These are phyloP conservation scores for Formicarius rufipectus DNA, from an alignment of 2,113 vertebrate species.

Conservation along the genomic window DNA sequence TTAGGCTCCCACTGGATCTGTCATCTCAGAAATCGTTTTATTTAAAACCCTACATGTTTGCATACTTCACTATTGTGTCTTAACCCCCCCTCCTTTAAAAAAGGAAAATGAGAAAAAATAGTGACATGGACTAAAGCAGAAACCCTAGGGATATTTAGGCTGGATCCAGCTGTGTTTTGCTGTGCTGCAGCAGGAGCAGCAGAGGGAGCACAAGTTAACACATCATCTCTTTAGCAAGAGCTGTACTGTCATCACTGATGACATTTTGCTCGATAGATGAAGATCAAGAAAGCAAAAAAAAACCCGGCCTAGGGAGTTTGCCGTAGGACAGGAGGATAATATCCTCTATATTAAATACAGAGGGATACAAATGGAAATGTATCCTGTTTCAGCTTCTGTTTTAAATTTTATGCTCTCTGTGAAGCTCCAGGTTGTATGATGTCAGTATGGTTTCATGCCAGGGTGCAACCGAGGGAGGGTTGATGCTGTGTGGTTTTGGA, in stretches of 20 bases:
- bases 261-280: neutral
- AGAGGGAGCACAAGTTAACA: conserved; percentile 69
- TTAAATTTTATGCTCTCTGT: neutral
- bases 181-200: conserved; percentile 51
- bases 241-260: neutral
- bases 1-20: neutral
- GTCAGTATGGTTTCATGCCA: neutral
- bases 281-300: neutral
- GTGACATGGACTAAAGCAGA: neutral
- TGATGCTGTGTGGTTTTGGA: neutral
- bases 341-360: neutral
- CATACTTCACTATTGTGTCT: neutral
- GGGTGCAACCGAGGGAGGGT: neutral
- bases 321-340: neutral
- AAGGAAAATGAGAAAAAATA: neutral
- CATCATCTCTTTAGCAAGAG: neutral
- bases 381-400: neutral
- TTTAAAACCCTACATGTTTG: neutral
- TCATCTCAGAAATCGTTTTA: neutral
- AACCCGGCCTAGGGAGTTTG: neutral
- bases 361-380: neutral
- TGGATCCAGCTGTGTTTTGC: neutral
- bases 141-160: neutral
- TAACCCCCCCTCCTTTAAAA: neutral
- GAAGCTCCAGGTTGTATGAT: neutral